Percentiles rank a stretch among this genome's conserved stretches.
Conservation (phyloP, 92 coral and sea anemone genomes). For the Parazoanthus atlanticus region DNA sequence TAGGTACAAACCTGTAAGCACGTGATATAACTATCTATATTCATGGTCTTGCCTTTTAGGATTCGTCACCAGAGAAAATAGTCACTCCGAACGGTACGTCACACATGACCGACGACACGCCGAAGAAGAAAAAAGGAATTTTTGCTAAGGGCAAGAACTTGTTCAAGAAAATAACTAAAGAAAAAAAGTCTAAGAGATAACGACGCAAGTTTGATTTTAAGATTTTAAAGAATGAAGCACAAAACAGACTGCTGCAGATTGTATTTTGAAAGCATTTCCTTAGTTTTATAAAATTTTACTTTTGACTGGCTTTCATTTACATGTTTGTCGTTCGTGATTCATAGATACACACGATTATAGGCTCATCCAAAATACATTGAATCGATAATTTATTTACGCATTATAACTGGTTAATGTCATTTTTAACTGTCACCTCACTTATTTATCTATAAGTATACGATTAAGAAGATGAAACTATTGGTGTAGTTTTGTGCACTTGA, state of each 20-base stretch:
- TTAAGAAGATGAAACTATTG: neutral
- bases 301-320: neutral
- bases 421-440: neutral
- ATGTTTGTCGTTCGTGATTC: neutral
- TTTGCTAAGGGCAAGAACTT: slow-evolving; percentile 93
- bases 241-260: neutral
- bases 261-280: neutral
- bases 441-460: slow-evolving; percentile 4
- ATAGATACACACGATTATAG: neutral
- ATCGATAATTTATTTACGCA: neutral
- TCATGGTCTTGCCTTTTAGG: slow-evolving; percentile 43
- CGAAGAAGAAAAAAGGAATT: slow-evolving; percentile 86
- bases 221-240: neutral
- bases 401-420: neutral
- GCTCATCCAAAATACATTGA: neutral
- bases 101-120: slow-evolving; percentile 57
- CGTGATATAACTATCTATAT: neutral
- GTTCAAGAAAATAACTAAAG: slow-evolving; percentile 91
- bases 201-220: neutral
- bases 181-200: slow-evolving; percentile 68
- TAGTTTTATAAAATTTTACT: slow-evolving; percentile 11
- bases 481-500: neutral
- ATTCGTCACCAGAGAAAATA: slow-evolving; percentile 67
- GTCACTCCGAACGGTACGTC: slow-evolving; percentile 69
- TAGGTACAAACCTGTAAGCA: neutral